Evolutionary conservation across 2,888 invertebrate species (phyloP).

Genomic region (Platycnemis pennipes): DNA sequence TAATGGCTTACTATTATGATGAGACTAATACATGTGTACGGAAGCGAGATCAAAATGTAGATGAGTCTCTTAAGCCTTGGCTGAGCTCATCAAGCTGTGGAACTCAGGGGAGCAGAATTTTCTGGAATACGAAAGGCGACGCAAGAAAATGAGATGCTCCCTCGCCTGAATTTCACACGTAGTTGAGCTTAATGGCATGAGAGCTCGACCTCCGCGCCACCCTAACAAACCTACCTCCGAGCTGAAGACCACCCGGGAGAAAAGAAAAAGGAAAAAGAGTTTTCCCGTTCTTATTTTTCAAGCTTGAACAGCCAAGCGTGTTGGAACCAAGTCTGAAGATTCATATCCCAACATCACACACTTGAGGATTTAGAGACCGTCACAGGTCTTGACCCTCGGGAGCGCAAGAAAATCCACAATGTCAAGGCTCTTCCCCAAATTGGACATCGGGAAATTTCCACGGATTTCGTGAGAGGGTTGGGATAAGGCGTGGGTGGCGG

Average conservation of each 20-base stretch:
- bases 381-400: constrained; percentile 1
- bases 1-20: no score
- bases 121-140: neutral
- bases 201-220: neutral
- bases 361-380: neutral
- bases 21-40: no score
- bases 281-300: neutral
- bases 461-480: no score
- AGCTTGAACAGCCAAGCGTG: neutral
- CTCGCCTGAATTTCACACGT: neutral
- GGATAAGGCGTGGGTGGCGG: no score
- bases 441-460: neutral
- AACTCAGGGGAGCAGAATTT: neutral
- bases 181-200: neutral
- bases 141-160: neutral
- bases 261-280: neutral
- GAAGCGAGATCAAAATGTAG: no score
- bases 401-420: neutral
- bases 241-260: neutral
- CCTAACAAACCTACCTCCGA: neutral
- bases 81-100: neutral
- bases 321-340: neutral
- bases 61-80: neutral
- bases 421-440: neutral
- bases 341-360: neutral